These are phyloP conservation scores for Eugnorisma glareosa DNA, from an alignment of 2,888 invertebrate genomes.

Conservation along the genomic window DNA sequence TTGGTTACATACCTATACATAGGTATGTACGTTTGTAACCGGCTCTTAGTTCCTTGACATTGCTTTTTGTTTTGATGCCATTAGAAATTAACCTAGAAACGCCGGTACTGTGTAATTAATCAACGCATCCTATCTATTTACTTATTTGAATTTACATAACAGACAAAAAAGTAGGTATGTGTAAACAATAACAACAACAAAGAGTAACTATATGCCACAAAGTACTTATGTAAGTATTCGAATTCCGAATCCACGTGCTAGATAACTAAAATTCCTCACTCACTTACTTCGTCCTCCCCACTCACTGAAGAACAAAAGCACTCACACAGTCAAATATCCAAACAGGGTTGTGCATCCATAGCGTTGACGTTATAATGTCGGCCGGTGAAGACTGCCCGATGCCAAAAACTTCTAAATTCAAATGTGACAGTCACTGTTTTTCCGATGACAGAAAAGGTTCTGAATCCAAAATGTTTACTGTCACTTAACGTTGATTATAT, in stretches of 20 bases:
- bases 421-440: conserved; percentile 43
- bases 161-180: neutral
- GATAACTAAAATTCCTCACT: conserved; percentile 74
- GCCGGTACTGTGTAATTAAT: neutral
- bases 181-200: conserved; percentile 53
- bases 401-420: conserved; percentile 58
- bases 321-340: conserved; percentile 84
- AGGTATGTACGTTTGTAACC: conserved; percentile 23
- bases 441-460: neutral
- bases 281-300: conserved; percentile 79
- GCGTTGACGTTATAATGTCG: conserved; percentile 75
- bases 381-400: conserved; percentile 70
- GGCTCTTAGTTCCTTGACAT: conserved; percentile 51
- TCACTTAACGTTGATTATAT: conserved; percentile 21
- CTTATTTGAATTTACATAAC: neutral
- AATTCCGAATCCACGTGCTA: conserved; percentile 41
- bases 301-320: conserved; percentile 83
- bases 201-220: neutral
- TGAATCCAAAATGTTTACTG: neutral
- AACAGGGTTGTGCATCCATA: conserved; percentile 80
- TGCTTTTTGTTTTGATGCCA: conserved; percentile 63
- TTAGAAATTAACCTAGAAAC: conserved; percentile 42
- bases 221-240: conserved; percentile 20
- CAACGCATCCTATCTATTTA: neutral
- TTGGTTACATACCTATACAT: neutral